Conservation (phyloP, 2,797 vertebrate genomes). For the Kryptopterus vitreolus region DNA sequence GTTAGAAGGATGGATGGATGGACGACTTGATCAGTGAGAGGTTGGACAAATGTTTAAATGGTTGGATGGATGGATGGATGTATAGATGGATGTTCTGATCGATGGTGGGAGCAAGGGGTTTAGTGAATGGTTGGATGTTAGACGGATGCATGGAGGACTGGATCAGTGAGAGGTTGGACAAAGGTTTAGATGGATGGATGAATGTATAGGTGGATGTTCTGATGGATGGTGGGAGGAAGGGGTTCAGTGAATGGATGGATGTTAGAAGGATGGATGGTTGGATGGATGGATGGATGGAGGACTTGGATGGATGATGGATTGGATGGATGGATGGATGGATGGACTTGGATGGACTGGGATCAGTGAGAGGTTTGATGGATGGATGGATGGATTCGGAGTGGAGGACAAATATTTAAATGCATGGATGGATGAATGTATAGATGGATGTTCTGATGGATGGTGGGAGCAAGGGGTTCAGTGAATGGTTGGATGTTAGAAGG, state of each 20-base stretch:
- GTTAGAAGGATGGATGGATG: background rate
- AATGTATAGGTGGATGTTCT: too few species aligned
- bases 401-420: too few species aligned
- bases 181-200: background rate
- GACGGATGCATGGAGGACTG: background rate
- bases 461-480: too few species aligned
- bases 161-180: background rate
- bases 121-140: too few species aligned
- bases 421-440: too few species aligned
- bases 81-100: background rate
- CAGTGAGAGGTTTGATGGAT: background rate
- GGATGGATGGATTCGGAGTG: background rate
- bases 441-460: background rate
- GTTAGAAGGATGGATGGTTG: background rate
- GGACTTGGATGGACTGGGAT: too few species aligned
- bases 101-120: too few species aligned
- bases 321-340: background rate
- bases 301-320: too few species aligned
- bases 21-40: background rate
- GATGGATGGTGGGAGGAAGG: too few species aligned
- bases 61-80: background rate
- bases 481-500: background rate
- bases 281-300: background rate
- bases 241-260: too few species aligned
- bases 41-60: background rate